Evolutionary conservation across 2,113 vertebrate genomes (phyloP).

Genomic region (Callocephalon fimbriatum): DNA sequence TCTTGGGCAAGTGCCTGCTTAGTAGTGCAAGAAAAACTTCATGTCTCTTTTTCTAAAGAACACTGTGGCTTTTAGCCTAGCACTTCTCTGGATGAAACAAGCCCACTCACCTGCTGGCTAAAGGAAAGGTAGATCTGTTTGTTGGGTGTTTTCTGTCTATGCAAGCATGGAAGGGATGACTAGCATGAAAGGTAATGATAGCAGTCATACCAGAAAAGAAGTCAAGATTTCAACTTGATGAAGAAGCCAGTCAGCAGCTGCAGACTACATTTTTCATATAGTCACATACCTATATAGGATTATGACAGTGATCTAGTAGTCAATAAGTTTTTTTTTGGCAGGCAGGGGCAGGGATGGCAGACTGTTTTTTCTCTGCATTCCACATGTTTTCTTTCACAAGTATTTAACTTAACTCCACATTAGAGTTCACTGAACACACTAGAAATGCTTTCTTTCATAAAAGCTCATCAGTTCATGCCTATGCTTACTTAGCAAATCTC

Average conservation of each 20-base stretch:
- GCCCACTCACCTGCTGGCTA: not conserved
- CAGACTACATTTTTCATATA: constrained; percentile 61
- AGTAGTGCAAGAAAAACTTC: not conserved
- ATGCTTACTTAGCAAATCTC: not conserved
- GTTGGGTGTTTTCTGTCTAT: accelerated
- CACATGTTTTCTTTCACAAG: not conserved
- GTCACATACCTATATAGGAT: not conserved
- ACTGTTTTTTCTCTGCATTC: not conserved
- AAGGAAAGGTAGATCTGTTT: not conserved
- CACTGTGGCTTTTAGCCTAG: not conserved
- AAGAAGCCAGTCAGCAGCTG: not conserved
- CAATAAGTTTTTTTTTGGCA: not conserved
- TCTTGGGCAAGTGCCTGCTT: not conserved
- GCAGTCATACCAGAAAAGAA: not conserved
- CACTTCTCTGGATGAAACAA: not conserved
- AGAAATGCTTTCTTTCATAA: not conserved
- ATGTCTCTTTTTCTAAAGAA: not conserved
- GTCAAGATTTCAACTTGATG: not conserved
- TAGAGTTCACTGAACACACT: not conserved
- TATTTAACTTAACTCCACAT: not conserved
- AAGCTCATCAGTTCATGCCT: not conserved
- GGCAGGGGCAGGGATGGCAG: accelerated
- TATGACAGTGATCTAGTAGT: not conserved
- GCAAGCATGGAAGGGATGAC: not conserved
- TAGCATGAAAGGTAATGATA: not conserved